phyloP scores from a whole-genome alignment of 2,888 invertebrate species.

The Eulithis prunata region DNA sequence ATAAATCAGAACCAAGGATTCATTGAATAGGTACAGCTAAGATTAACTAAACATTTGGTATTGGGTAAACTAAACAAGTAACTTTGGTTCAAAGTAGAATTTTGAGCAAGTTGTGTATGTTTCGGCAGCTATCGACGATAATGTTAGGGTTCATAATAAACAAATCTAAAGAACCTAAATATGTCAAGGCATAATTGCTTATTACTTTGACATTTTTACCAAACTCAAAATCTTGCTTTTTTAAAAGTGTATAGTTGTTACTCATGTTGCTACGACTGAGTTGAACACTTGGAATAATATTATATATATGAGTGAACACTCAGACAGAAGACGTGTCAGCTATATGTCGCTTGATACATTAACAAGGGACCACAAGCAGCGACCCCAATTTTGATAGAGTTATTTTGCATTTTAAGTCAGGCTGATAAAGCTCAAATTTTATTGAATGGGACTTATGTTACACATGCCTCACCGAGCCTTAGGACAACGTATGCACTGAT shows the following conservation, averaged over 20 bases:
- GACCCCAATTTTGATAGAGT: neutral
- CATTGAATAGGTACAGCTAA: neutral
- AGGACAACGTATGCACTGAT: slow-evolving; percentile 6
- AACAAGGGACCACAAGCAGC: neutral
- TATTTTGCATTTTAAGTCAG: neutral
- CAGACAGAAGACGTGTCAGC: neutral
- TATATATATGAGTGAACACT: neutral
- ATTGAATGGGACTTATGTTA: neutral
- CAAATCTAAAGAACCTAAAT: too few species aligned
- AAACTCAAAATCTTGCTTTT: too few species aligned
- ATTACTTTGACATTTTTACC: too few species aligned
- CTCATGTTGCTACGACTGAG: too few species aligned
- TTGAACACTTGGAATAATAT: too few species aligned
- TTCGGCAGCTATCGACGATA: neutral
- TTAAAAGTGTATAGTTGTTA: too few species aligned
- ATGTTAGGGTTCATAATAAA: neutral
- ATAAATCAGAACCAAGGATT: neutral
- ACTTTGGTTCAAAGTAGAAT: neutral
- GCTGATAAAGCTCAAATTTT: neutral
- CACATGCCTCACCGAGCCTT: neutral
- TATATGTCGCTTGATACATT: neutral
- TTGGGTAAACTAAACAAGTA: neutral
- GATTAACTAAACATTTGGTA: too few species aligned
- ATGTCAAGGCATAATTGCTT: too few species aligned
- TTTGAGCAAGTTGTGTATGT: neutral